Percentiles rank a stretch among this genome's conserved stretches.
These are phyloP conservation scores for Melanostigma gelatinosum DNA, from an alignment of 2,113 vertebrate genomes.

Conservation along the genomic window DNA sequence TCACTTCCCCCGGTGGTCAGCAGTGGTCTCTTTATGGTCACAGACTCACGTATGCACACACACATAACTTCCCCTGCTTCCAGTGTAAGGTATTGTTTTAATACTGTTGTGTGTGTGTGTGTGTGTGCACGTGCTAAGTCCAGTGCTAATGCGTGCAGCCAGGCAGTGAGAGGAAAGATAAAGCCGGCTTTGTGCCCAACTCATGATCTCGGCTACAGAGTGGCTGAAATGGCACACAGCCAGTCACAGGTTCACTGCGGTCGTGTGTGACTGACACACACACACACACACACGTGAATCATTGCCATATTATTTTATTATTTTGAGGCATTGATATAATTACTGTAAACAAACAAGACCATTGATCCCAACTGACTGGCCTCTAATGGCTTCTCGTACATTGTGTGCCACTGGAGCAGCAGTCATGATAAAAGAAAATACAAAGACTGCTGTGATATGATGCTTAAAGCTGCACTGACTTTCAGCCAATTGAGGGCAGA, in stretches of 20 bases:
- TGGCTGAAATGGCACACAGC: conserved; percentile 69
- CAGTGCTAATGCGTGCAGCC: conserved; percentile 68
- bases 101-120: conserved; percentile 5
- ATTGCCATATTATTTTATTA: conserved; percentile 18
- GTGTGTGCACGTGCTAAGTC: conserved; percentile 45
- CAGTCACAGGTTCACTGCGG: conserved; percentile 73
- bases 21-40: conserved; percentile 31
- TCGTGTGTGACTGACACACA: not conserved
- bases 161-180: conserved; percentile 73
- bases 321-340: conserved; percentile 23
- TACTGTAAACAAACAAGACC: conserved; percentile 36
- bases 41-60: not conserved
- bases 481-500: not conserved
- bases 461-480: not conserved
- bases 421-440: not conserved
- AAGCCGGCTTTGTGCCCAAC: conserved; percentile 75
- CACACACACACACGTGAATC: not conserved
- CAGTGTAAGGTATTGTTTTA: conserved; percentile 56
- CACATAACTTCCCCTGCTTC: conserved; percentile 42
- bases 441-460: not conserved
- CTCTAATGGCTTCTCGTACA: not conserved
- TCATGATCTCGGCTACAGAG: conserved; percentile 64
- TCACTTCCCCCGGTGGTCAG: conserved; percentile 49
- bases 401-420: not conserved
- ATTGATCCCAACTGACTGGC: not conserved